Conservation (phyloP, 2,888 invertebrate species). For the Miltochrista miniata region DNA sequence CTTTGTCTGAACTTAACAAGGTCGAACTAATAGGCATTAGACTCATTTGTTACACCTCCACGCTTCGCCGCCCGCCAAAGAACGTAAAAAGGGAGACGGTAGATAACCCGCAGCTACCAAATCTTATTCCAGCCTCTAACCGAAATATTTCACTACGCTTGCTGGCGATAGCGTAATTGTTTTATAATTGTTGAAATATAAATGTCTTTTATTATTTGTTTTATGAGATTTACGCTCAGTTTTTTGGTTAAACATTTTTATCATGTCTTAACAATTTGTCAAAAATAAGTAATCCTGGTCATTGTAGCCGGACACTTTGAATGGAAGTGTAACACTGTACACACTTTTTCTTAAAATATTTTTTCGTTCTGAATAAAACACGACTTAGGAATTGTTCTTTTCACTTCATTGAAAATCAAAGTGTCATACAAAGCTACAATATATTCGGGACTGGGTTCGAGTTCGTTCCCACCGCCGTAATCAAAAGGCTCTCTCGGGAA, state of each 20-base stretch:
- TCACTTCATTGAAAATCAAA: slow-evolving; percentile 73
- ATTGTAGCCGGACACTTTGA: no score
- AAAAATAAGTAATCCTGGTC: no score
- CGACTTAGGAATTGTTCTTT: slow-evolving; percentile 60
- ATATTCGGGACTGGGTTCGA: slow-evolving; percentile 72
- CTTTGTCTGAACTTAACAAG: slow-evolving; percentile 75
- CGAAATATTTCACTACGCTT: slow-evolving; percentile 33
- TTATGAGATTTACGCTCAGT: no score
- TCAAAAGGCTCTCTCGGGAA: slow-evolving; percentile 81
- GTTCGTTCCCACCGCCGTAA: slow-evolving; percentile 71
- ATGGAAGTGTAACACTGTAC: no score
- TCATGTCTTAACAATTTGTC: no score
- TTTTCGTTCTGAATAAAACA: slow-evolving; percentile 48
- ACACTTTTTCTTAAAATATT: neutral
- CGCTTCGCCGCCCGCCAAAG: slow-evolving; percentile 70
- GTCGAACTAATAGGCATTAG: slow-evolving; percentile 77
- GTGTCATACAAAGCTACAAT: slow-evolving; percentile 80
- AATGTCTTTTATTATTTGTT: no score
- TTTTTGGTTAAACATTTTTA: no score
- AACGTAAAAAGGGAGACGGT: slow-evolving; percentile 63
- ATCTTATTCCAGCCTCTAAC: slow-evolving; percentile 47
- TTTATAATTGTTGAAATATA: slow-evolving; percentile 14
- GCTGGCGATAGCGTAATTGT: slow-evolving; percentile 28
- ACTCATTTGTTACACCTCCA: slow-evolving; percentile 75
- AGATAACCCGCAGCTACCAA: slow-evolving; percentile 55